Evolutionary conservation across 2,113 vertebrate species (phyloP), one percentile per base, ranked within the genome.

Genomic region (Datnioides undecimradiatus): DNA sequence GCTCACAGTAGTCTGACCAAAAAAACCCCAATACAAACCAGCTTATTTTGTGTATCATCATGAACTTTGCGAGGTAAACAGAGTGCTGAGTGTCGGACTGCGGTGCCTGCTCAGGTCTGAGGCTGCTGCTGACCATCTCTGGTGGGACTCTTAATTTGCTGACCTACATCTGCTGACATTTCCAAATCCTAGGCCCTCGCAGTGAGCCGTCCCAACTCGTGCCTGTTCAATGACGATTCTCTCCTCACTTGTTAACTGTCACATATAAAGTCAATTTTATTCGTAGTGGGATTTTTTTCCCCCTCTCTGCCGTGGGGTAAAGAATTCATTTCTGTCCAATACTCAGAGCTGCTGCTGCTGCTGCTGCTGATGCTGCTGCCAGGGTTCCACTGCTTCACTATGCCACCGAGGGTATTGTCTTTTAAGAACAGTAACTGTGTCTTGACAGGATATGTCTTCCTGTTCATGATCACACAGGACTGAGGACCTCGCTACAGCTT

Each of bases 101-200:
- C 58, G 19, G 73, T 69, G 79, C 29, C 55, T 52, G 62, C 54
- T 79, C 72, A 82, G 83, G 68, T 88, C 73, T 83, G 45, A 80
- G 65, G 64, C 54, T 82, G 73, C 60, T 59, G 81, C 79, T 77
- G 80, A 87, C 76, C 63, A 25, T 79, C 69, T 87, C 85, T 77
- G 69, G 40, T 71, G 75, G 83, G 79, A 85, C 87, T 40, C 25
- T 10, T n/a, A 85, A 89, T 80, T 79, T 87, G 87, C 90, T 92
- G 90, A 92, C 84, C 88, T 87, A 91, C 80, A 92, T 90, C 89
- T 89, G 88, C 87, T 91, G 90, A 91, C 91, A 76, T 86, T 82
- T 85, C 75, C 83, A 86, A 85, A 87, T 88, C 84, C 86, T 71
- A 74, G 69, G 51, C 55, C 65, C 58, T 77, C 23, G 19, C 78